Conservation (phyloP, 2,797 vertebrate species). For the Pipistrellus kuhlii region DNA sequence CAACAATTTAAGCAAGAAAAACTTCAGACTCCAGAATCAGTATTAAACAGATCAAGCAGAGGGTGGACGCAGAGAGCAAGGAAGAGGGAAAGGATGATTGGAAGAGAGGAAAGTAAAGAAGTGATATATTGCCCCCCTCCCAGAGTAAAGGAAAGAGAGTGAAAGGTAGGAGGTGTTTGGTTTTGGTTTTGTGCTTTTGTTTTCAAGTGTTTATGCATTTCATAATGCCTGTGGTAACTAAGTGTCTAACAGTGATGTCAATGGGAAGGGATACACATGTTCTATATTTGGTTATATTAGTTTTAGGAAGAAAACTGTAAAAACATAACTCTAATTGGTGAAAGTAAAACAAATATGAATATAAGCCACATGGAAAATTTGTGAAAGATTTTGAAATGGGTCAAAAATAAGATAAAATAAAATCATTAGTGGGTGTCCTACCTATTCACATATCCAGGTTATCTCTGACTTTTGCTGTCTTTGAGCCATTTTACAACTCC, state of each 20-base stretch:
- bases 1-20: background rate
- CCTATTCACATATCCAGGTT: background rate
- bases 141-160: background rate
- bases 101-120: background rate
- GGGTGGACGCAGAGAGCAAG: rapidly evolving
- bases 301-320: constrained; percentile 7
- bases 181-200: background rate
- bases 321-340: background rate
- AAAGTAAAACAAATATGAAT: constrained; percentile 14
- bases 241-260: background rate
- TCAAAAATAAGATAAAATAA: background rate
- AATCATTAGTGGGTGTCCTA: background rate
- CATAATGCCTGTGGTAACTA: background rate
- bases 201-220: background rate
- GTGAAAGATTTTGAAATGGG: background rate
- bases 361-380: background rate
- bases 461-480: background rate
- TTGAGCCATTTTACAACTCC: background rate
- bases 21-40: background rate
- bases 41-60: too few species aligned
- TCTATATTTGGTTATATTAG: background rate
- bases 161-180: background rate
- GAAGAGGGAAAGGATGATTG: background rate
- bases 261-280: background rate
- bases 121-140: constrained; percentile 21